Evolutionary conservation across 2,113 vertebrate species (phyloP).

Genomic region (Saguinus midas): DNA sequence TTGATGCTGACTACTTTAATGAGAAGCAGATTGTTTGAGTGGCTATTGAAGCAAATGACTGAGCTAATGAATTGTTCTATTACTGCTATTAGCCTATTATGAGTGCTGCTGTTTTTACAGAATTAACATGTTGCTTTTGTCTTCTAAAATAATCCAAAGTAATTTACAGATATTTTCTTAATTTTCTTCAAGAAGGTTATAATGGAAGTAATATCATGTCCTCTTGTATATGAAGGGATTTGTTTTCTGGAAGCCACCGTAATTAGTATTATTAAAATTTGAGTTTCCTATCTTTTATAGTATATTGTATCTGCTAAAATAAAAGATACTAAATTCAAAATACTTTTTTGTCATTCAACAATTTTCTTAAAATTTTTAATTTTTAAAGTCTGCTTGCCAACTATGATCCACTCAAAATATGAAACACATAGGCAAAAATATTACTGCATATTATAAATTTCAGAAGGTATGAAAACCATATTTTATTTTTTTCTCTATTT

Average conservation of each 20-base stretch:
- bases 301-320: conserved; percentile 39
- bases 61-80: background rate
- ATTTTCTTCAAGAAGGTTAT: conserved; percentile 6
- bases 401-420: background rate
- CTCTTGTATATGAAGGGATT: background rate
- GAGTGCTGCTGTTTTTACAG: background rate
- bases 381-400: conserved; percentile 26
- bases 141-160: conserved; percentile 32
- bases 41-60: background rate
- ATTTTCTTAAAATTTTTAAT: conserved; percentile 8
- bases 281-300: background rate
- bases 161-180: background rate
- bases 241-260: conserved; percentile 21
- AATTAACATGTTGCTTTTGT: conserved; percentile 32
- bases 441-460: background rate
- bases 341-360: background rate
- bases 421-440: background rate
- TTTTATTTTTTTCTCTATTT: conserved; percentile 8
- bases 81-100: background rate
- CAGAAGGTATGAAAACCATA: conserved; percentile 18
- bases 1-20: background rate
- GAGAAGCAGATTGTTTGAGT: background rate
- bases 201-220: background rate
- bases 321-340: conserved; percentile 33
- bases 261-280: conserved; percentile 13